phyloP scores from a whole-genome alignment of 2,797 vertebrate species.

The Borostomias antarcticus region DNA sequence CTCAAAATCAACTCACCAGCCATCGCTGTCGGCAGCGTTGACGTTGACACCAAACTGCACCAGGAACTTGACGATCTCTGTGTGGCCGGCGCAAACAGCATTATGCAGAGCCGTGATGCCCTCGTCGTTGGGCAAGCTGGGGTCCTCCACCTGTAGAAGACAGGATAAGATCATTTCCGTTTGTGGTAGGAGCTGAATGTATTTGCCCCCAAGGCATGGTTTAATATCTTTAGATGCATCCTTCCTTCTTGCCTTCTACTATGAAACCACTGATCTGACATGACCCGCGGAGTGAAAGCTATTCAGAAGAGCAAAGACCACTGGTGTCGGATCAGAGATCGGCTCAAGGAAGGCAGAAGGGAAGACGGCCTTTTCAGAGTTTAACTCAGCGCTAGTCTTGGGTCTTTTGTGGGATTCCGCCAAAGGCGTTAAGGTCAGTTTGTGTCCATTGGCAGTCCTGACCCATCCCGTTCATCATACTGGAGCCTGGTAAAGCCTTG shows the following conservation, averaged over 20 bases:
- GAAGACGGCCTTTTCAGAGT: too few species aligned
- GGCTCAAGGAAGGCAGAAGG: too few species aligned
- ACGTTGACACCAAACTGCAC: conserved; percentile 95
- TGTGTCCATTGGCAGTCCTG: too few species aligned
- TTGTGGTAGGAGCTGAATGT: background rate
- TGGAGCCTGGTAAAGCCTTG: too few species aligned
- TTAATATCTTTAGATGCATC: background rate
- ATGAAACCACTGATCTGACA: too few species aligned
- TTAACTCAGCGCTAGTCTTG: too few species aligned
- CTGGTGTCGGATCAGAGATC: too few species aligned
- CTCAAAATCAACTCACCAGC: conserved; percentile 91
- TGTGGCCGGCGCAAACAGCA: conserved; percentile 93
- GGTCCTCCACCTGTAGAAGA: conserved; percentile 86
- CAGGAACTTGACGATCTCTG: conserved; percentile 91
- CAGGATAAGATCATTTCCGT: background rate
- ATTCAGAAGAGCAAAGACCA: too few species aligned
- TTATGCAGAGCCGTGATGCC: conserved; percentile 97
- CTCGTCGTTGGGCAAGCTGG: conserved; percentile 92
- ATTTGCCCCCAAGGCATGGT: background rate
- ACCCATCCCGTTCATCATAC: too few species aligned
- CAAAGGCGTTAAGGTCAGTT: too few species aligned
- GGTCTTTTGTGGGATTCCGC: too few species aligned
- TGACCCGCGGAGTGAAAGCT: too few species aligned
- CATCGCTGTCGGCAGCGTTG: conserved; percentile 94
- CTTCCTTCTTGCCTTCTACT: background rate